Base-by-base conservation (phyloP, 2,113 vertebrate genomes). In the Mixornis gularis region DNA sequence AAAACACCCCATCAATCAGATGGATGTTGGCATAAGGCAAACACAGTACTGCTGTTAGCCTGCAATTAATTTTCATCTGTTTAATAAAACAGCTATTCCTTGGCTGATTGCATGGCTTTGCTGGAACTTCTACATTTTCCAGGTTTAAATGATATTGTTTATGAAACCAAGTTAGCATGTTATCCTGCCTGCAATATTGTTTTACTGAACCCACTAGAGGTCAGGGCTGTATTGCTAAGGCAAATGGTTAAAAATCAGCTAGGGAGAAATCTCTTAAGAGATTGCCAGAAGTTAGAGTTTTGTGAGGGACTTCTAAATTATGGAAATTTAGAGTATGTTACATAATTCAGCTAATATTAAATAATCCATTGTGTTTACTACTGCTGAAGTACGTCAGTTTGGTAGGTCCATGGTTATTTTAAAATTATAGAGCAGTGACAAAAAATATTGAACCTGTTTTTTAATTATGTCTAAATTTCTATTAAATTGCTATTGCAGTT, bases 161-260 rank as follows among this genome's bases (percentile, higher is more conserved):
- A 21, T 71, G 49, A 84, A 85, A 74, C 6, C 7, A 56, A 43
- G 29, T 49, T 51, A 84, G 4, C 30, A 3, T 63, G 21, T 74
- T 86, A 38, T 76, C 22, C 34, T 94, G 84, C 32, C 44, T 92
- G 34, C 43, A 43, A 0, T 43, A 66, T n/a, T 51, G 32, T 85
- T 94, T 87, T 68, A 26, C 34, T 91, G 78, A 92, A 32, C 7
- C 94, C 96, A 87, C 95, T 95, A 96, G 96, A 94, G 95, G 96
- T 96, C 96, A 96, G 95, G 55, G 43, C 62, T 82, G 94, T 85
- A 95, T 92, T 85, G 71, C 89, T 66, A 73, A 89, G 58, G 38
- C 24, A 63, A 22, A 5, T 43, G 2, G 11, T 81, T 85, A 72
- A 85, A 85, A 87, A 59, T 48, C 29, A n/a, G 4, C n/a, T 44